phyloP scores from a whole-genome alignment of 2,113 vertebrate genomes.

The Raja brachyura region DNA sequence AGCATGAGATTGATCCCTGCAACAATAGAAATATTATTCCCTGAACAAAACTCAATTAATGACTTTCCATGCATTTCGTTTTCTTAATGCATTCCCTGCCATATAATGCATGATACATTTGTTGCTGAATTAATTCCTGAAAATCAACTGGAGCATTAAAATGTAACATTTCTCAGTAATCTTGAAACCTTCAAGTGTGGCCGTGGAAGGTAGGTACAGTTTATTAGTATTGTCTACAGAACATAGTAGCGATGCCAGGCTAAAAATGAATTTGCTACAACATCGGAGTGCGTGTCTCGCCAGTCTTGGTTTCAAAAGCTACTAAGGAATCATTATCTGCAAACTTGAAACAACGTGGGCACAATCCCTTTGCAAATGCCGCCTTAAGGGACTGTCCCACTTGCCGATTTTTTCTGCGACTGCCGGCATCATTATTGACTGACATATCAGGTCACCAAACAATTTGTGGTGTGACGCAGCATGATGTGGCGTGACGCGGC shows the following conservation, averaged over 20 bases:
- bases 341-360: too few relatives aligned
- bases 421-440: too few relatives aligned
- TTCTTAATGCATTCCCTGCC: neutral
- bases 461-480: too few relatives aligned
- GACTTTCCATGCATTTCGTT: neutral
- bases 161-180: neutral
- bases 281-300: too few relatives aligned
- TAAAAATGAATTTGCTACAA: too few relatives aligned
- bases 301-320: too few relatives aligned
- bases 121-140: neutral
- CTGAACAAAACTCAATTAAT: neutral
- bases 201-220: neutral
- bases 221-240: neutral
- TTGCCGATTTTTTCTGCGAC: too few relatives aligned
- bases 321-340: too few relatives aligned
- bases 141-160: neutral
- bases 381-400: too few relatives aligned
- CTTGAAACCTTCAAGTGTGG: neutral
- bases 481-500: too few relatives aligned
- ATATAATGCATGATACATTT: neutral
- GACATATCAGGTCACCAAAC: too few relatives aligned
- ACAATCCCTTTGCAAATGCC: too few relatives aligned
- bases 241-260: neutral
- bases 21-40: neutral
- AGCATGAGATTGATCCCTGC: neutral